Percentiles rank a stretch among this genome's conserved stretches.
Evolutionary conservation across 2,797 vertebrate genomes (phyloP).

Genomic region (Oryzias sinensis): DNA sequence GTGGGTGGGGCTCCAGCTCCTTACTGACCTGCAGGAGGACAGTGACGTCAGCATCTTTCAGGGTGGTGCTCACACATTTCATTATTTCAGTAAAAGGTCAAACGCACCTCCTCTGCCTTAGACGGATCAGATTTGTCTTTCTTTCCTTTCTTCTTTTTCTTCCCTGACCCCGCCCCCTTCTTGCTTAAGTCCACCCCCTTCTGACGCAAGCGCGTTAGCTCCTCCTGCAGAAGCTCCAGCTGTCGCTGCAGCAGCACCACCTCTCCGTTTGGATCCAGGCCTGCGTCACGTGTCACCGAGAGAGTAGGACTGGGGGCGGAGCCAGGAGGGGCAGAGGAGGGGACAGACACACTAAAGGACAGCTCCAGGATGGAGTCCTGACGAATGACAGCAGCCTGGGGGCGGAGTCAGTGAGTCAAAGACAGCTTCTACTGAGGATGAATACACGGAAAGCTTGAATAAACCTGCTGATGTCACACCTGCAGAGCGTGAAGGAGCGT

Average conservation of each 20-base stretch:
- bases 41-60: too few relatives aligned
- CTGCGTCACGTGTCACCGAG: conserved; percentile 78
- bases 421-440: not conserved
- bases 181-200: conserved; percentile 77
- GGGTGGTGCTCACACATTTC: not conserved
- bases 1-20: conserved; percentile 43
- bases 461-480: conserved; percentile 57
- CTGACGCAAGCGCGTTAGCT: conserved; percentile 77
- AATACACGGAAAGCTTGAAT: not conserved
- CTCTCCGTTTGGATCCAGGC: conserved; percentile 52
- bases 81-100: not conserved
- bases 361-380: conserved; percentile 85
- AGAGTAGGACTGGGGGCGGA: conserved; percentile 61
- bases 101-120: conserved; percentile 55
- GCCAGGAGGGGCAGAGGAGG: conserved; percentile 29
- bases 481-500: conserved; percentile 84
- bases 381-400: conserved; percentile 83
- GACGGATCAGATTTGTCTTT: conserved; percentile 29
- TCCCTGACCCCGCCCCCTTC: conserved; percentile 35
- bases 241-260: conserved; percentile 69
- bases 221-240: conserved; percentile 82
- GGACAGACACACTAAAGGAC: conserved; percentile 24
- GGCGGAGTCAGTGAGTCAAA: not conserved
- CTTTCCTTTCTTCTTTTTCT: conserved; percentile 40
- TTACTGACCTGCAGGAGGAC: conserved; percentile 30